These are phyloP conservation scores for Melieria picta DNA, from an alignment of 2,888 invertebrate genomes.

Conservation along the genomic window DNA sequence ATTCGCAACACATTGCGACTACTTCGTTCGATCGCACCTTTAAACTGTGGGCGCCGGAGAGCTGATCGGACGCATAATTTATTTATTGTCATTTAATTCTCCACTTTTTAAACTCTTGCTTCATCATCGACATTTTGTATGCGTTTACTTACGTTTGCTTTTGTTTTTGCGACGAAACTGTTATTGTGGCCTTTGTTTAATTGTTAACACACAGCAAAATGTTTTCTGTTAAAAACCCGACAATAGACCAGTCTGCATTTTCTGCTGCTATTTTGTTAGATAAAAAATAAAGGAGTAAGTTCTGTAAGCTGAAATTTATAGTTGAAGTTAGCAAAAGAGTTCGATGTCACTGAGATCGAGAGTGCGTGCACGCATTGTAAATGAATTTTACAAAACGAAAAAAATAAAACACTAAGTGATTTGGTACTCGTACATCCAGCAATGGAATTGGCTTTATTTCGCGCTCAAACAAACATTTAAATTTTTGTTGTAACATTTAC, in stretches of 20 bases:
- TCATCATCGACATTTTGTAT: background rate
- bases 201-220: background rate
- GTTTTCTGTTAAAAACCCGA: too few species aligned
- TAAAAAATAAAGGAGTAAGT: background rate
- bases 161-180: slow-evolving; percentile 6
- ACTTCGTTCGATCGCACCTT: slow-evolving; percentile 96
- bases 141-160: slow-evolving; percentile 4
- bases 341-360: too few species aligned
- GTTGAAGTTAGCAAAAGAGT: too few species aligned
- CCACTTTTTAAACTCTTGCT: background rate
- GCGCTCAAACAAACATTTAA: too few species aligned
- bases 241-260: background rate
- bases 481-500: too few species aligned
- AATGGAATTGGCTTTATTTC: too few species aligned
- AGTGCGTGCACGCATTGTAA: too few species aligned
- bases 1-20: slow-evolving; percentile 92
- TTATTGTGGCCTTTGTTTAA: slow-evolving; percentile 3
- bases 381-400: too few species aligned
- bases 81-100: slow-evolving; percentile 6
- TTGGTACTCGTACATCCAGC: too few species aligned
- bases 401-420: too few species aligned
- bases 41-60: slow-evolving; percentile 93
- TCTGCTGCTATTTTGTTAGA: background rate
- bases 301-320: too few species aligned
- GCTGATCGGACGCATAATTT: slow-evolving; percentile 45